phyloP scores from a whole-genome alignment of 2,888 invertebrate genomes.

The Nymphalis polychloros region DNA sequence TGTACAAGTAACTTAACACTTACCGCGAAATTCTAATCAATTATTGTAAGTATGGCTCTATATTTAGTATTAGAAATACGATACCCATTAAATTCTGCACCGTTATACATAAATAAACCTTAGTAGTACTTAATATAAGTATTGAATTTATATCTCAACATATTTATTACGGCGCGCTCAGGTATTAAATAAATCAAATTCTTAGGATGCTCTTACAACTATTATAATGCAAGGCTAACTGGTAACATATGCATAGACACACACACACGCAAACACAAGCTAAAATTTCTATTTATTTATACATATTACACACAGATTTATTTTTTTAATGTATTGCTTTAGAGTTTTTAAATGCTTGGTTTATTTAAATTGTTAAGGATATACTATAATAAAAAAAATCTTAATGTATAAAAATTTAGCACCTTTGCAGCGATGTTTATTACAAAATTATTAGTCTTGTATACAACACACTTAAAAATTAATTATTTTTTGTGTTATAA shows the following conservation, averaged over 20 bases:
- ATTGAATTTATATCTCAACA: constrained; percentile 6
- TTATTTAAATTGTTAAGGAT: no score
- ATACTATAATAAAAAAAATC: no score
- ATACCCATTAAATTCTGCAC: constrained; percentile 6
- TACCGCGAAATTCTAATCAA: background rate
- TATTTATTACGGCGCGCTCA: constrained; percentile 13
- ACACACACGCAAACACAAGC: no score
- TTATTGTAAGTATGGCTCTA: background rate
- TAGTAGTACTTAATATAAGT: constrained; percentile 10
- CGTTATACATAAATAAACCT: constrained; percentile 18
- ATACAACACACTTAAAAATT: no score
- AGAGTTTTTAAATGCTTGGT: no score
- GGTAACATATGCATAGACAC: background rate
- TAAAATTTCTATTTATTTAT: no score
- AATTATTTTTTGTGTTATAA: no score
- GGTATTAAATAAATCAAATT: background rate
- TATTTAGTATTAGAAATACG: constrained; percentile 6
- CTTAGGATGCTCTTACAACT: constrained; percentile 1
- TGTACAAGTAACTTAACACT: background rate
- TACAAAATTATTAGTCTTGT: no score
- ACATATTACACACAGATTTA: no score
- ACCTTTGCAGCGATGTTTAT: no score
- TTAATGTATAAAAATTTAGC: no score
- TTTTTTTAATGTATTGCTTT: no score
- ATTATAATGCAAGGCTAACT: background rate